Evolutionary conservation across 1,140 invertebrate species (phyloP), one percentile per base, ranked within the genome.

Genomic region (Drosophila sp.): DNA sequence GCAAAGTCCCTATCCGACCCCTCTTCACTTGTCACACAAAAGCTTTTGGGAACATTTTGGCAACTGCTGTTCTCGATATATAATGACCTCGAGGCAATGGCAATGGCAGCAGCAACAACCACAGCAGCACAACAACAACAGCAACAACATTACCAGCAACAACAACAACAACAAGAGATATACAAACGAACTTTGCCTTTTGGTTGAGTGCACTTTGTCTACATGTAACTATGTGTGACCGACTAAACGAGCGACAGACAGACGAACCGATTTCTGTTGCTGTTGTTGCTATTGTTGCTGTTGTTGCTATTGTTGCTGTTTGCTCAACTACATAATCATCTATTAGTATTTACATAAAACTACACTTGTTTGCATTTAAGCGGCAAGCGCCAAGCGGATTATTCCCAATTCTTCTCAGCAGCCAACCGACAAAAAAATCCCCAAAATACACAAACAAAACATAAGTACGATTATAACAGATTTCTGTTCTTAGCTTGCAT

Each of bases 281-380:
- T 76, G 45, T 70, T 53, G 72, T 58, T 54, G 29, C 32, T 61
- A 21, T n/a, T n/a, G n/a, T n/a, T n/a, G n/a, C n/a, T n/a, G 69
- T 57, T 75, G 40, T 46, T 70, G 58, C 56, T 80, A 64, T 67
- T 79, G 78, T 75, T 87, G 74, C n/a, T 86, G 82, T 86, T 87
- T 87, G 82, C 75, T 76, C 83, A 86, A 82, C 82, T 86, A 86
- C 82, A 86, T 86, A 86, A 86, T 86, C 83, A 86, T 86, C 82
- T 86, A 86, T 86, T 86, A 86, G 82, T 86, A 86, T 86, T 86
- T 86, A 86, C 82, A 86, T 86, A 86, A 78, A 87, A 86, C 82
- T 87, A 86, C 82, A 86, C 76, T 86, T 87, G 82, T 89, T 87
- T 87, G 82, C 82, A 87, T 87, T 87, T 87, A 87, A 86, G 82